Conservation (phyloP, 2,797 vertebrate genomes). For the Cuculus canorus region DNA sequence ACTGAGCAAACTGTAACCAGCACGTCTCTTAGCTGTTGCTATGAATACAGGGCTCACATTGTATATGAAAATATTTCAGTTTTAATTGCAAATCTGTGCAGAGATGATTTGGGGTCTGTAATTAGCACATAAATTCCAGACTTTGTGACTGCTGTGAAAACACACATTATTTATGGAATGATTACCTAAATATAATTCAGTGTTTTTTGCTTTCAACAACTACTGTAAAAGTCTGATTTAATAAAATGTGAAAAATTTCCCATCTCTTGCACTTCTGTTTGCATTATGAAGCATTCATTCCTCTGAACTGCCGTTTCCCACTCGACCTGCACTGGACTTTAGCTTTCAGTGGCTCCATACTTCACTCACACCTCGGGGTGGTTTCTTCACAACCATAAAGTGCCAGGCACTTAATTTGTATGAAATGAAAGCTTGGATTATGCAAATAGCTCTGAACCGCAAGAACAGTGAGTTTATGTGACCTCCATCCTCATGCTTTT, state of each 20-base stretch:
- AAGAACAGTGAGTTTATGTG: not conserved
- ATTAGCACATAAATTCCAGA: constrained; percentile 74
- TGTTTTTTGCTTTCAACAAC: constrained; percentile 69
- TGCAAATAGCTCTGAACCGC: constrained; percentile 31
- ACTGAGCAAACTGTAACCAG: constrained; percentile 59
- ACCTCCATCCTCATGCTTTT: not conserved
- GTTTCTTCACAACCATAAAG: constrained; percentile 36
- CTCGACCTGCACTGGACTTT: not conserved
- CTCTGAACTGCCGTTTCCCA: not conserved
- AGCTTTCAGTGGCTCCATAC: not conserved
- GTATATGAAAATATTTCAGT: constrained; percentile 75
- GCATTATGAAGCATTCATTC: constrained; percentile 21
- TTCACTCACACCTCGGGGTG: not conserved
- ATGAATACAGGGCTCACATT: constrained; percentile 66
- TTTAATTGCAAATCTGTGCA: constrained; percentile 74
- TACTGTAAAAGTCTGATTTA: constrained; percentile 68
- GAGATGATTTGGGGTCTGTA: constrained; percentile 74
- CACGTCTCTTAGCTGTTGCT: constrained; percentile 63
- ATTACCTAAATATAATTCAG: constrained; percentile 74
- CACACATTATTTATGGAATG: constrained; percentile 72
- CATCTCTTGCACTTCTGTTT: constrained; percentile 42
- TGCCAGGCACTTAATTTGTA: constrained; percentile 34
- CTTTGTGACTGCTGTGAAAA: constrained; percentile 70
- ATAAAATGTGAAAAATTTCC: constrained; percentile 67
- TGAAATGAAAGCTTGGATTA: constrained; percentile 46